Conservation (phyloP, 1,140 invertebrate species). For the Drosophila chauvacae region DNA sequence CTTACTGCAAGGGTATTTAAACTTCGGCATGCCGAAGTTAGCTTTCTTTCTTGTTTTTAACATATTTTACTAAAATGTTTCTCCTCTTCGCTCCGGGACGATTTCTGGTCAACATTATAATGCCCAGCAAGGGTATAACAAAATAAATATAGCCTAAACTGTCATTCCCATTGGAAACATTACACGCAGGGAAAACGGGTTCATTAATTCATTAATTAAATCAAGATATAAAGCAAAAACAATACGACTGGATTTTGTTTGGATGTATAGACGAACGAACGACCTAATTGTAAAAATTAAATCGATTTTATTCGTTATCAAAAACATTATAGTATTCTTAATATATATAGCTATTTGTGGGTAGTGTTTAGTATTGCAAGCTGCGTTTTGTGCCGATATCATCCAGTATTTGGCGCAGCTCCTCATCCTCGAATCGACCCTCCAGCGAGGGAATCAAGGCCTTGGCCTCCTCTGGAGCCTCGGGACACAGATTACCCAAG, state of each 20-base stretch:
- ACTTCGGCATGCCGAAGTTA: too few relatives aligned
- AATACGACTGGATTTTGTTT: not conserved
- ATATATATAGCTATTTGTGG: not conserved
- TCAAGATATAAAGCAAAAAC: not conserved
- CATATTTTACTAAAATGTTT: too few relatives aligned
- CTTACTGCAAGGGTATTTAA: too few relatives aligned
- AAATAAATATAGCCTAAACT: too few relatives aligned
- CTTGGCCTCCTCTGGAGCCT: conserved; percentile 99
- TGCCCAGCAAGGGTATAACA: too few relatives aligned
- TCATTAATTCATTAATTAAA: too few relatives aligned
- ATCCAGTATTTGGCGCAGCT: conserved; percentile 96
- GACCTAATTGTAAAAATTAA: not conserved
- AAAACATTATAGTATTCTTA: conserved; percentile 8
- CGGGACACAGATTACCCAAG: conserved; percentile 98
- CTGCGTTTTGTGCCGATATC: conserved; percentile 99
- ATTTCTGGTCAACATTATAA: too few relatives aligned
- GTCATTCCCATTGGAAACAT: too few relatives aligned
- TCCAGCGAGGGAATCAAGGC: conserved; percentile 98
- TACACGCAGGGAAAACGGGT: too few relatives aligned
- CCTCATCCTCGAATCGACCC: conserved; percentile 98
- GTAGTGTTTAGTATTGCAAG: conserved; percentile 93
- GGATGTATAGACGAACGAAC: not conserved
- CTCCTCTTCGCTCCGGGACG: too few relatives aligned
- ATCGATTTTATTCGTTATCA: not conserved
- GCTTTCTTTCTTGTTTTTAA: too few relatives aligned